These are phyloP conservation scores for Beroe forskalii DNA, from an alignment of 37 sponge, comb jelly and placozoan species.

Conservation along the genomic window DNA sequence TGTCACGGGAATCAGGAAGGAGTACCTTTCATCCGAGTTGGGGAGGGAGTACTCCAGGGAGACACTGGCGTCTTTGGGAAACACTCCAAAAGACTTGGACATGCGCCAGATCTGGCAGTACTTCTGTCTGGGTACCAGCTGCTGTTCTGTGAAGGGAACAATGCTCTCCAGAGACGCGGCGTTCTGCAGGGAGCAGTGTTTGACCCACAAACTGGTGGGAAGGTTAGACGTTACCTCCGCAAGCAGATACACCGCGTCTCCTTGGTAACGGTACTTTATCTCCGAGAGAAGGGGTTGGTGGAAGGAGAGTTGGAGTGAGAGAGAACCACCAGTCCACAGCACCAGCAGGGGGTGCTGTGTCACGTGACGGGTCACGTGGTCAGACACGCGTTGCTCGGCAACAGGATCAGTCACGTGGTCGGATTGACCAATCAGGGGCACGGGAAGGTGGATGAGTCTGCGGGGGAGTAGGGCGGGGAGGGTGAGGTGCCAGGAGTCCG, in stretches of 20 bases:
- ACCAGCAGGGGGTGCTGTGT: not conserved
- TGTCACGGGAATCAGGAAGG: not conserved
- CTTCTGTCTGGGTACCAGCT: slow-evolving; percentile 6
- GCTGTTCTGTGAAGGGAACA: not conserved
- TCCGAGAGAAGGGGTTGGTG: slow-evolving; percentile 24
- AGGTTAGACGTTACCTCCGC: slow-evolving; percentile 19
- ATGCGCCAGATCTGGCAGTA: slow-evolving; percentile 22
- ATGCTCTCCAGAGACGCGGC: not conserved
- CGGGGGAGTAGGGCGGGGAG: slow-evolving; percentile 9
- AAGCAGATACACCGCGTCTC: not conserved
- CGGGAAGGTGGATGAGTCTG: slow-evolving; percentile 26
- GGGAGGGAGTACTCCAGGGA: not conserved
- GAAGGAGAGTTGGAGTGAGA: slow-evolving; percentile 12
- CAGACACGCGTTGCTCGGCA: not conserved
- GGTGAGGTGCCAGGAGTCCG: slow-evolving; percentile 24
- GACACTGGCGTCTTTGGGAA: not conserved
- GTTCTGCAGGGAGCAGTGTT: not conserved
- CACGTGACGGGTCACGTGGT: not conserved
- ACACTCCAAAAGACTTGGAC: not conserved
- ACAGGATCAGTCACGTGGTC: not conserved
- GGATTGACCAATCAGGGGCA: not conserved
- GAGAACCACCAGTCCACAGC: not conserved
- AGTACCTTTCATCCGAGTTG: not conserved
- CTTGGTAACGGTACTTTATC: slow-evolving; percentile 27
- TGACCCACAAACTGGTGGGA: not conserved